Base-by-base conservation (phyloP, 2,113 vertebrate genomes). In the Rhineura floridana region DNA sequence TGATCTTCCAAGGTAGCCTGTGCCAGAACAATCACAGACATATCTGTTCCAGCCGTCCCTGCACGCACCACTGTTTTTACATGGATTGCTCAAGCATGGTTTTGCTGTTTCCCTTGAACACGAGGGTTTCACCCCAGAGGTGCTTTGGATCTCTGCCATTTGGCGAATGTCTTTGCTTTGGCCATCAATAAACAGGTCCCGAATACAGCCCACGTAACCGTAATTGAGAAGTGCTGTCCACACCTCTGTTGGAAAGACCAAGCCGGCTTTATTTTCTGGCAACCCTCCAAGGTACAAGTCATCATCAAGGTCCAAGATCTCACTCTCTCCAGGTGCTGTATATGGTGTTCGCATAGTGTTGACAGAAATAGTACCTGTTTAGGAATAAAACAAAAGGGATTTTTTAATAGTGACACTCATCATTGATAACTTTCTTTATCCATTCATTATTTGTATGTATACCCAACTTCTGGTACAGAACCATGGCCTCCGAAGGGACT, bases 181-280 rank as follows among this genome's bases (percentile, higher is more conserved):
- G 80, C 99, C 99, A 6, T 99, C 98, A 82, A 99, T 98, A 96
- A 99, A 99, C 76, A 99, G 97, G 95, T 99, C 99, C 91, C 99
- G 96, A 91, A 99, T 98, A 96, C 99, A 99, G 95, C 99, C 99
- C n/a, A 99, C 99, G 0, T 99, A 99, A 93, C 99, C 99, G 0
- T 99, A 99, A 97, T 99, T 99, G 84, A 99, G 98, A 90, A 99
- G 97, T 1, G 99, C 98, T 48, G 98, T 99, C 99, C 99, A 99
- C 94, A 99, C 98, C 93, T 99, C 99, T 0, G 99, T 99, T 91
- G 99, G 98, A 93, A 99, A 99, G 82, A 99, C 95, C 4, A 99
- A 95, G 73, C 98, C 98, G 77, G 98, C 97, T 95, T 98, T 98
- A 88, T 99, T 99, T 95, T 99, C 99, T 15, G 98, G 99, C 87